These are phyloP conservation scores for Esox niger DNA, from an alignment of 2,113 vertebrate genomes.

Conservation along the genomic window DNA sequence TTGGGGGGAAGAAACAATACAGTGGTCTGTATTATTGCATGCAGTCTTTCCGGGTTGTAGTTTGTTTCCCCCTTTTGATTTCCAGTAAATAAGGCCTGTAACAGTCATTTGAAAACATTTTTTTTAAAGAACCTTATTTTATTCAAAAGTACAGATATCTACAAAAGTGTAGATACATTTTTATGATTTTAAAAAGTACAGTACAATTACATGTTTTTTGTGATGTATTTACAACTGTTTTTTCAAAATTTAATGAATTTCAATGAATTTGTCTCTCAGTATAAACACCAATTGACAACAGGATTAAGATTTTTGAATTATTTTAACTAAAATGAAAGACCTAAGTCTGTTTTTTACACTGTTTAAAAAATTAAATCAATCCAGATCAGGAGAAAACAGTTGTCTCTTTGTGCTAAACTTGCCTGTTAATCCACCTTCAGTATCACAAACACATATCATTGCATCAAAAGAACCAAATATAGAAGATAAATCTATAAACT, in stretches of 20 bases:
- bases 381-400: slow-evolving; percentile 15
- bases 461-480: not conserved
- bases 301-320: slow-evolving; percentile 54
- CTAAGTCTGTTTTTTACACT: slow-evolving; percentile 1
- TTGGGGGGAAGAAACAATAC: too few species aligned
- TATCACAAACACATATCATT: not conserved
- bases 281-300: slow-evolving; percentile 47
- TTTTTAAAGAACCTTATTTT: slow-evolving; percentile 65
- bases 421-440: slow-evolving; percentile 1
- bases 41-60: too few species aligned
- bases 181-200: slow-evolving; percentile 76
- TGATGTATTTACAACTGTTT: slow-evolving; percentile 70
- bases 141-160: slow-evolving; percentile 77
- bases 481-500: not conserved
- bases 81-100: too few species aligned
- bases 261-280: slow-evolving; percentile 41
- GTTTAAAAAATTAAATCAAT: slow-evolving; percentile 47
- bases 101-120: too few species aligned
- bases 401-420: not conserved
- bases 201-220: slow-evolving; percentile 68
- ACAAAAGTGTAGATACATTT: slow-evolving; percentile 72
- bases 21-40: too few species aligned
- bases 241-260: slow-evolving; percentile 51
- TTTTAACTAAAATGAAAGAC: not conserved
- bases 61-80: too few species aligned